These are phyloP conservation scores for Aethina tumida DNA, from an alignment of 1,140 invertebrate species.

Conservation along the genomic window DNA sequence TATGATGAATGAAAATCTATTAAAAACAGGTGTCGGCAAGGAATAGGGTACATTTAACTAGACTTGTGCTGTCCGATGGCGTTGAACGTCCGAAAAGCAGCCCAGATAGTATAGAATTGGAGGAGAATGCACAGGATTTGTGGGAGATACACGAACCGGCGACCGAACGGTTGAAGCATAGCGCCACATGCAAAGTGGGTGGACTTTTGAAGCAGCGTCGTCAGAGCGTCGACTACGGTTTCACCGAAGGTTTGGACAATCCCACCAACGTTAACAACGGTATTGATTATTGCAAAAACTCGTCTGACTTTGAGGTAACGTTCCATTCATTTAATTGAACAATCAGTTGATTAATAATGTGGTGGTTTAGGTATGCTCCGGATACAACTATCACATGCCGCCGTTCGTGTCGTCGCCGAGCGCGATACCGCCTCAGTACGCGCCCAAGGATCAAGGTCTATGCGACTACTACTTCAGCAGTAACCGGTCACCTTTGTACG, in stretches of 20 bases:
- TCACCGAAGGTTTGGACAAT: slow-evolving; percentile 18
- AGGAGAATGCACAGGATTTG: slow-evolving; percentile 24
- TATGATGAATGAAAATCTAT: neutral
- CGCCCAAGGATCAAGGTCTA: slow-evolving; percentile 22
- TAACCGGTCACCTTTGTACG: slow-evolving; percentile 17
- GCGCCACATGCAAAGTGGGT: slow-evolving; percentile 28
- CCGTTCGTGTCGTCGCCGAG: slow-evolving; percentile 23
- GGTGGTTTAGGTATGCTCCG: slow-evolving; percentile 20
- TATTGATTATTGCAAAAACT: slow-evolving; percentile 11
- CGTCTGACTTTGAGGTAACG: neutral
- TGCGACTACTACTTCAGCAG: slow-evolving; percentile 24
- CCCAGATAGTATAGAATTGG: slow-evolving; percentile 23
- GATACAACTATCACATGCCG: slow-evolving; percentile 22
- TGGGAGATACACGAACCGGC: slow-evolving; percentile 28
- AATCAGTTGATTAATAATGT: too few relatives aligned
- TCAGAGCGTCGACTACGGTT: slow-evolving; percentile 24
- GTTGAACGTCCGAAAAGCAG: slow-evolving; percentile 23
- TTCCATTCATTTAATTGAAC: too few relatives aligned
- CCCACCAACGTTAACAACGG: slow-evolving; percentile 15
- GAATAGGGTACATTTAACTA: slow-evolving; percentile 26
- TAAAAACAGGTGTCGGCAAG: slow-evolving; percentile 9
- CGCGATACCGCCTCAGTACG: slow-evolving; percentile 26
- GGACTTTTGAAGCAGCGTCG: slow-evolving; percentile 21
- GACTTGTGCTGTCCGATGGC: slow-evolving; percentile 23
- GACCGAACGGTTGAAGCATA: slow-evolving; percentile 21